Conservation (phyloP, 2,888 invertebrate species). For the Cataglyphis albicans region DNA sequence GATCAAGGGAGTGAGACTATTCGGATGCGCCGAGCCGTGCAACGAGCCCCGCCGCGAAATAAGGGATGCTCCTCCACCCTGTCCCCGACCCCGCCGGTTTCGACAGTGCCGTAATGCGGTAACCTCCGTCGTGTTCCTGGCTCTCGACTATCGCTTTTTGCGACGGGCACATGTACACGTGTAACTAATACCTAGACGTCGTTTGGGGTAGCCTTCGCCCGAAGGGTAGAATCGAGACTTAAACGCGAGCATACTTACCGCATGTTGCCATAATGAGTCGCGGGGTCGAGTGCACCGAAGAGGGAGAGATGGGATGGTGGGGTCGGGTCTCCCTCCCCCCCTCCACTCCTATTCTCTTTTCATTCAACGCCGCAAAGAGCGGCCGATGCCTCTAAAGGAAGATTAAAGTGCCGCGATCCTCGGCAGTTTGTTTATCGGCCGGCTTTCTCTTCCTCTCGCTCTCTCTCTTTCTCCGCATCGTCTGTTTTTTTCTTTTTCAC, state of each 20-base stretch:
- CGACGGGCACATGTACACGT: constrained; percentile 46
- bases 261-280: constrained; percentile 85
- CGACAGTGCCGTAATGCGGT: constrained; percentile 54
- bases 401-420: constrained; percentile 83
- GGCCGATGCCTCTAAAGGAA: constrained; percentile 80
- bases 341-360: constrained; percentile 64
- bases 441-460: constrained; percentile 66
- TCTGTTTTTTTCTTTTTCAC: constrained; percentile 43
- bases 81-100: constrained; percentile 62
- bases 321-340: constrained; percentile 44
- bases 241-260: constrained; percentile 83
- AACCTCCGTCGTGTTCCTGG: constrained; percentile 42
- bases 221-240: constrained; percentile 74
- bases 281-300: constrained; percentile 48
- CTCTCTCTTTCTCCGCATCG: constrained; percentile 51
- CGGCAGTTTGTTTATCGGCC: constrained; percentile 82
- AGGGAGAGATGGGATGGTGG: constrained; percentile 15
- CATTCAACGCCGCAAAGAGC: constrained; percentile 76
- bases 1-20: constrained; percentile 83
- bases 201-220: constrained; percentile 61
- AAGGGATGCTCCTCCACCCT: constrained; percentile 81
- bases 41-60: constrained; percentile 84
- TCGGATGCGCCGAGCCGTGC: constrained; percentile 85
- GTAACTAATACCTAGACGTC: constrained; percentile 60
- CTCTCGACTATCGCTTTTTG: constrained; percentile 72